phyloP scores from a whole-genome alignment of 2,113 vertebrate species.

The Barnardius zonarius region DNA sequence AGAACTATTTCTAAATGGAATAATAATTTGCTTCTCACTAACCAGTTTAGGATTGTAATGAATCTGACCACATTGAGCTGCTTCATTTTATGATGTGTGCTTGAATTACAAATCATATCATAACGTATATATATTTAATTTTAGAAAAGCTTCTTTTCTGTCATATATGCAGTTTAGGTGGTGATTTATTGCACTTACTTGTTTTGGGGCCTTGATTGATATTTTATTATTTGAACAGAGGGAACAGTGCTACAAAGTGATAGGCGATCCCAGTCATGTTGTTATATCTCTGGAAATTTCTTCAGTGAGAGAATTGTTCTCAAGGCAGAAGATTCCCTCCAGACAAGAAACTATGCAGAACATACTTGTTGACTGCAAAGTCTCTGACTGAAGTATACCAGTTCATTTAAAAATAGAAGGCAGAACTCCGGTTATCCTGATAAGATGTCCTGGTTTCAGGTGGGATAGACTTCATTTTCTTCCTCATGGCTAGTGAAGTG shows the following conservation, averaged over 20 bases:
- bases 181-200: neutral
- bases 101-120: neutral
- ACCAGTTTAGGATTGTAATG: neutral
- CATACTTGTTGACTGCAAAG: neutral
- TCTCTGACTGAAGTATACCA: neutral
- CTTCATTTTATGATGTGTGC: neutral
- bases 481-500: neutral
- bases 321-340: neutral
- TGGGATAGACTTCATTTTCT: neutral
- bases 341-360: neutral
- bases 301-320: neutral
- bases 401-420: neutral
- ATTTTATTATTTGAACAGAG: neutral
- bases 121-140: neutral
- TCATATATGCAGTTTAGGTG: neutral
- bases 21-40: neutral
- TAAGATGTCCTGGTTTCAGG: neutral
- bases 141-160: neutral
- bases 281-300: neutral
- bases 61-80: neutral
- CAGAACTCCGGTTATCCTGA: neutral
- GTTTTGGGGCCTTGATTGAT: rapidly evolving
- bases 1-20: neutral
- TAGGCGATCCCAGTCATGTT: neutral
- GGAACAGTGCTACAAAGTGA: neutral